phyloP scores from a whole-genome alignment of 2,113 vertebrate genomes.

The Bucco capensis region DNA sequence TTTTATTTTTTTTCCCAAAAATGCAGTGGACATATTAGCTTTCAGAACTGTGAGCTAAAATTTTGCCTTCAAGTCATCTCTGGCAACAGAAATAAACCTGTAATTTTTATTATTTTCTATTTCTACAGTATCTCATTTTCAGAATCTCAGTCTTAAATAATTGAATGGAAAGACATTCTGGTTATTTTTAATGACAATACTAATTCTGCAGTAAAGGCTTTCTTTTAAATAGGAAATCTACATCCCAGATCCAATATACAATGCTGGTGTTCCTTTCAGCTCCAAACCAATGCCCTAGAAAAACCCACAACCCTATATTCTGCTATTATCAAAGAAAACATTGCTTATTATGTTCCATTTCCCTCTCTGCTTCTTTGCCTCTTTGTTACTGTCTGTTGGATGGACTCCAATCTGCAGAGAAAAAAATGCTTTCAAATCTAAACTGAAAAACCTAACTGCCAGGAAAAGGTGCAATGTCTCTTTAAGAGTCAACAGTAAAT shows the following conservation, averaged over 20 bases:
- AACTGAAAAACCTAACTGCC: slow-evolving; percentile 45
- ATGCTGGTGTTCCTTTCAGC: neutral
- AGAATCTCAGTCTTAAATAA: neutral
- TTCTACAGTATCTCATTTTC: neutral
- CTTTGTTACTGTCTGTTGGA: slow-evolving; percentile 30
- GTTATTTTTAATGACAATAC: neutral
- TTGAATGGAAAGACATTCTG: neutral
- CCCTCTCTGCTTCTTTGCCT: slow-evolving; percentile 14
- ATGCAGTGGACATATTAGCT: neutral
- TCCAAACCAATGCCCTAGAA: neutral
- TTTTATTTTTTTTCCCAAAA: neutral
- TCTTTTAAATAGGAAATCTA: neutral
- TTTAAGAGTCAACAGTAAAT: slow-evolving; percentile 86
- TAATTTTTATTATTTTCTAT: neutral
- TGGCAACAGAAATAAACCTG: neutral
- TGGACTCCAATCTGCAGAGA: slow-evolving; percentile 23
- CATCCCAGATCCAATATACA: neutral
- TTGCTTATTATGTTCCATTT: slow-evolving; percentile 33
- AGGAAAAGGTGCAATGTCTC: slow-evolving; percentile 68
- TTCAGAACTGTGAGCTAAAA: neutral
- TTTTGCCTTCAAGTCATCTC: neutral
- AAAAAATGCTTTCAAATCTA: slow-evolving; percentile 5
- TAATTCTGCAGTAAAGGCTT: neutral
- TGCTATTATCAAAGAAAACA: neutral
- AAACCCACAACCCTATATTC: neutral